These are phyloP conservation scores for Eidolon dupreanum DNA, from an alignment of 2,797 vertebrate species.

Conservation along the genomic window DNA sequence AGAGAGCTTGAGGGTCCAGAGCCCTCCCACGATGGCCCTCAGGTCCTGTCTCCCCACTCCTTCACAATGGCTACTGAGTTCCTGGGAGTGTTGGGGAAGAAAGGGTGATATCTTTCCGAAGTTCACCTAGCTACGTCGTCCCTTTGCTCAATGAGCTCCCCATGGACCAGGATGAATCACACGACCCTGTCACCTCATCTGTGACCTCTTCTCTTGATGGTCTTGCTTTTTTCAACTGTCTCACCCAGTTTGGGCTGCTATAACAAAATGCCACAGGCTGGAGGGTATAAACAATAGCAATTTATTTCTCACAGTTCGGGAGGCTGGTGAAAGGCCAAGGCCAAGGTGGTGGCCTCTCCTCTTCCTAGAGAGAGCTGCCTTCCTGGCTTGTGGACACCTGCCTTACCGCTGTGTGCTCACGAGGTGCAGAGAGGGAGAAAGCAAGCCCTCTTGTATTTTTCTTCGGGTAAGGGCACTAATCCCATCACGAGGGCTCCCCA, in stretches of 20 bases:
- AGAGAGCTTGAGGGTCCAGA: neutral
- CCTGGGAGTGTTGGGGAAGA: neutral
- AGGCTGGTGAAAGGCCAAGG: neutral
- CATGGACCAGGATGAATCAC: accelerated
- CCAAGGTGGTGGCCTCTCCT: neutral
- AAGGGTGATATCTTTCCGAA: neutral
- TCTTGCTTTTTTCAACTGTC: neutral
- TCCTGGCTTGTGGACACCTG: neutral
- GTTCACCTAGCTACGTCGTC: no score
- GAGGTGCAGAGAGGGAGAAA: neutral
- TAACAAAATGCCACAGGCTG: neutral
- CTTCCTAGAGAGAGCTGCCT: neutral
- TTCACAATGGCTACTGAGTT: neutral
- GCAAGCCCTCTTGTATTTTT: neutral
- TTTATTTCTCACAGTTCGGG: neutral
- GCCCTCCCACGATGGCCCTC: neutral
- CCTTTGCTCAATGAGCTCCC: neutral
- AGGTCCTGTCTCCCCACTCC: neutral
- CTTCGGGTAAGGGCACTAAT: neutral
- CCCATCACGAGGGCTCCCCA: neutral
- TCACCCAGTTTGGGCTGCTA: neutral
- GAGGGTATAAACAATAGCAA: accelerated
- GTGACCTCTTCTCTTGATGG: neutral
- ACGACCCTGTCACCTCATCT: neutral
- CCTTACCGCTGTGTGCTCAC: neutral